A percentile compares a stretch with the other conserved stretches of the same genome.
Conservation (phyloP, 2,888 invertebrate species). For the Campaea margaritaria region DNA sequence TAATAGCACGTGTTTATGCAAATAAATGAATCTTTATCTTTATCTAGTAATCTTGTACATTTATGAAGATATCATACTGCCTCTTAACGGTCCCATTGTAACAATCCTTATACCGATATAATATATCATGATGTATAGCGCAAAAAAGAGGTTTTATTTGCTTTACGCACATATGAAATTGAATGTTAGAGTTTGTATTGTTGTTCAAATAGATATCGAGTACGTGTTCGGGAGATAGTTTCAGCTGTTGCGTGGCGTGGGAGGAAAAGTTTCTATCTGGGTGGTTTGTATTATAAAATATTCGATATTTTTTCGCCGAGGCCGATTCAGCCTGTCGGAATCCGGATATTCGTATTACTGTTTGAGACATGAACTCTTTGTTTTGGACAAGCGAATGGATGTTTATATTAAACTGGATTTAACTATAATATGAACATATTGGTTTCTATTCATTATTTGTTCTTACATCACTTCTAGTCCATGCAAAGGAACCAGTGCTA, state of each 20-base stretch:
- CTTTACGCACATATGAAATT: slow-evolving; percentile 38
- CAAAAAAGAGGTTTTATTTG: slow-evolving; percentile 38
- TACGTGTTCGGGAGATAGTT: slow-evolving; percentile 36
- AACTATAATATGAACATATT: not conserved
- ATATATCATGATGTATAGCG: slow-evolving; percentile 19
- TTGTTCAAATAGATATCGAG: slow-evolving; percentile 40
- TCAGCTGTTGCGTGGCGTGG: slow-evolving; percentile 29
- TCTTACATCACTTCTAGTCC: too few species aligned
- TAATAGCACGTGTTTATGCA: too few species aligned
- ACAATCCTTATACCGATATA: slow-evolving; percentile 8
- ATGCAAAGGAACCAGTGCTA: too few species aligned
- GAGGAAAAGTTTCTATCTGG: slow-evolving; percentile 16
- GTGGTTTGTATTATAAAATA: slow-evolving; percentile 1
- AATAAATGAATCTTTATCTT: too few species aligned
- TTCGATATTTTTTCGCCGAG: slow-evolving; percentile 11
- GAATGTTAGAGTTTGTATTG: slow-evolving; percentile 37
- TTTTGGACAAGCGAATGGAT: not conserved
- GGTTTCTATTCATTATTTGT: not conserved
- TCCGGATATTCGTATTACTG: slow-evolving; percentile 18
- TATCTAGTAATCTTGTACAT: too few species aligned
- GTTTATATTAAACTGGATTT: not conserved
- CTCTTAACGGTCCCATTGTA: slow-evolving; percentile 1
- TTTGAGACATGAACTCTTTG: not conserved
- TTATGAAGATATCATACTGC: not conserved
- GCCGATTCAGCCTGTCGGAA: slow-evolving; percentile 3